Evolutionary conservation across 1,140 invertebrate species (phyloP), one percentile per base, ranked within the genome.

Genomic region (Bradynema listronoti): DNA sequence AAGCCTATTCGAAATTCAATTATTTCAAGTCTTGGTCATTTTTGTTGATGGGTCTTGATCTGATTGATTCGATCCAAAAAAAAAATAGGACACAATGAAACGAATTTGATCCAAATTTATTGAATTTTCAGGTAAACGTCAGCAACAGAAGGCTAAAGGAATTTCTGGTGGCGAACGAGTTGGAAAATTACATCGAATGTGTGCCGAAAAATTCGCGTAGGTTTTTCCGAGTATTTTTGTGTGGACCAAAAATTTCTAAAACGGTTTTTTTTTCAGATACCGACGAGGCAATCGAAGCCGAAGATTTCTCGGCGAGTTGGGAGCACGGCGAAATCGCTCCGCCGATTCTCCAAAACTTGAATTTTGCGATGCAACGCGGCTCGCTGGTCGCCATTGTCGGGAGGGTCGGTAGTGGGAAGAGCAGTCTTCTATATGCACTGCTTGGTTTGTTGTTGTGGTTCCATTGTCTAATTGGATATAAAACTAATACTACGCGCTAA

Each of bases 131-230:
- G 55, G 69, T 69, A 2, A 39, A 68, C 3, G 74, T 77, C 11
- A 69, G 64, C 32, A 77, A 77, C 49, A 58, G 63, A 34, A 58
- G 74, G 14, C 24, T 77, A 5, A 77, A 78, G 36, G 58, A 63
- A 25, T 75, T 77, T 54, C 53, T 77, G 16, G 66, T 63, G 33
- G 74, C 72, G 16, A 76, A 77, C 14, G 74, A 77, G 54, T 22
- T 77, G 6, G 65, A 77, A 24, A 34, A 58, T 29, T 62, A 55
- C 11, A 42, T 43, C 6, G 39, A 24, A 32, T 53, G 51, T 14
- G 30, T 22, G 16, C n/a, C 59, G 16, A 25, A 43, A 14, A 39
- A 54, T 43, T 29, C 29, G 47, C 30, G 52, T 43, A 55, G 47
- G 14, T 55, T 50, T 50, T 50, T 3, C 27, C 41, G 33, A 36